Evolutionary conservation across 2,888 invertebrate species (phyloP).

Genomic region (Orthosia incerta): DNA sequence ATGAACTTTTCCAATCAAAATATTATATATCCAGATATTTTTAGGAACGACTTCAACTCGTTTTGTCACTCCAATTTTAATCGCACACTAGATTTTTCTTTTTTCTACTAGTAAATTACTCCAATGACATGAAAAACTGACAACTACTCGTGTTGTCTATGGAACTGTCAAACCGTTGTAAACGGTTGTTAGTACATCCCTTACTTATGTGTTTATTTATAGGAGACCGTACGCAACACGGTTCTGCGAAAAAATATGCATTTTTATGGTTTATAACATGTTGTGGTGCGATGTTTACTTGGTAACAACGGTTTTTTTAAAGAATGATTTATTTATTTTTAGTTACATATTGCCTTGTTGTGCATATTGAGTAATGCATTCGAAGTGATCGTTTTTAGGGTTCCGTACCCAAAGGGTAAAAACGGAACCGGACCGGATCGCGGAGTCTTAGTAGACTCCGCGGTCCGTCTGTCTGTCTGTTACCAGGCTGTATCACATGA

Average conservation of each 20-base stretch:
- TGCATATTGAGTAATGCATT: conserved; percentile 23
- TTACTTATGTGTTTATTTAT: conserved; percentile 29
- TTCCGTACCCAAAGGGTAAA: no score
- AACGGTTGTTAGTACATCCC: conserved; percentile 38
- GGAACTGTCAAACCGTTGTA: conserved; percentile 27
- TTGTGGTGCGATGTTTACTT: conserved; percentile 6
- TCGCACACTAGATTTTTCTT: no score
- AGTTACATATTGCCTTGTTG: conserved; percentile 29
- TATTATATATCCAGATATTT: no score
- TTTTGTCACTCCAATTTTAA: conserved; percentile 23
- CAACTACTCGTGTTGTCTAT: conserved; percentile 16
- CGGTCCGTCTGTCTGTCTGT: no score
- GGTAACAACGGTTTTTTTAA: conserved; percentile 11
- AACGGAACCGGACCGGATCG: no score
- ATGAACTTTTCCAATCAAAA: neutral
- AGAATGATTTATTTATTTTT: conserved; percentile 9
- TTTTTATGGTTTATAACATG: conserved; percentile 42
- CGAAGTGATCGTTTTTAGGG: conserved; percentile 17
- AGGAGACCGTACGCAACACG: neutral
- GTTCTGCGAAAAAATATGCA: conserved; percentile 26
- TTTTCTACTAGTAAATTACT: conserved; percentile 13
- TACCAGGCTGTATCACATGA: no score
- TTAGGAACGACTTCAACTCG: neutral
- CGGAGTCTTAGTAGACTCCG: no score
- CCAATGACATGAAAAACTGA: conserved; percentile 27